Evolutionary conservation across 2,797 vertebrate genomes (phyloP).

Genomic region (Silurus lanzhouensis): DNA sequence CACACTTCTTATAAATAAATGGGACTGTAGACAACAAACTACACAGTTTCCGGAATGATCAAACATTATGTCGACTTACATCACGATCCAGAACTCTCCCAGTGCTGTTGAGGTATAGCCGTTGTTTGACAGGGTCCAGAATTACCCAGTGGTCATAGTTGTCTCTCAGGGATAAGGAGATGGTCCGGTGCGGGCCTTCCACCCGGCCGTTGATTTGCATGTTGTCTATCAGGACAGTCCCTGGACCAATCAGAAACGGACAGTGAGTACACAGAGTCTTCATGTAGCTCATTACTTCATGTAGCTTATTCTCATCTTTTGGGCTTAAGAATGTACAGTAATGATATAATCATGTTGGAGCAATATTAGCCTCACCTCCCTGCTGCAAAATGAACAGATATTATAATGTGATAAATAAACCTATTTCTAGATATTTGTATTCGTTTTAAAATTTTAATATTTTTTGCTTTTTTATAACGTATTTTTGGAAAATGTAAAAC

Average conservation of each 20-base stretch:
- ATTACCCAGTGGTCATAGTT: slow-evolving; percentile 85
- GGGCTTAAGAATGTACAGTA: not conserved
- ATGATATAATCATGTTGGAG: too few species aligned
- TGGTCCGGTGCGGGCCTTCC: slow-evolving; percentile 79
- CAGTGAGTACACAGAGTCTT: not conserved
- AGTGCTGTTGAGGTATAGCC: slow-evolving; percentile 83
- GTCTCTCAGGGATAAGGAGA: slow-evolving; percentile 80
- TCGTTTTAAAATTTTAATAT: too few species aligned
- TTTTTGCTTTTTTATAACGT: too few species aligned
- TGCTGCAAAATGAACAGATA: too few species aligned
- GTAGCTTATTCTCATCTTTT: not conserved
- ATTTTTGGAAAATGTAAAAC: too few species aligned
- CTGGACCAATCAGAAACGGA: slow-evolving; percentile 65
- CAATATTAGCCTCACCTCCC: too few species aligned
- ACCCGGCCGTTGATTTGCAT: slow-evolving; percentile 87
- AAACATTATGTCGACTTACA: slow-evolving; percentile 63
- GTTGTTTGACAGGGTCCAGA: slow-evolving; percentile 80
- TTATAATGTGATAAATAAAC: too few species aligned
- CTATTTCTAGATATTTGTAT: too few species aligned
- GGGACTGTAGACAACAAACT: not conserved
- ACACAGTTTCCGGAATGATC: not conserved
- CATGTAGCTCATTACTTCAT: not conserved
- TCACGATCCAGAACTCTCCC: slow-evolving; percentile 84
- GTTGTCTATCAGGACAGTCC: slow-evolving; percentile 85
- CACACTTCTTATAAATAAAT: not conserved